Evolutionary conservation across 2,888 invertebrate species (phyloP).

Genomic region (Cephus pygmeus): DNA sequence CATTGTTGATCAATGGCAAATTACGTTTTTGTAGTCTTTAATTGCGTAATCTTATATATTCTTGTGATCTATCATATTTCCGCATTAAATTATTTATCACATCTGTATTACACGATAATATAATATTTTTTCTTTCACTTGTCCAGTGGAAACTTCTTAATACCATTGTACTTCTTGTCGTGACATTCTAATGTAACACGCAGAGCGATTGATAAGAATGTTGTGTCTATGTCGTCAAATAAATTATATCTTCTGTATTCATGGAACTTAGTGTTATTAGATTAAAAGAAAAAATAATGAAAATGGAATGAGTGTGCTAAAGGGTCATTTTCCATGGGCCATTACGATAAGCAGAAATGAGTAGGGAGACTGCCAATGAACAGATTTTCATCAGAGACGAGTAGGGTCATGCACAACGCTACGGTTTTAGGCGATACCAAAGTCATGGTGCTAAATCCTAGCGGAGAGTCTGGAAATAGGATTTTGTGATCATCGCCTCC

Average conservation of each 20-base stretch:
- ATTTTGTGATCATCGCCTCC: no score
- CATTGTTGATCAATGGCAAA: slow-evolving; percentile 60
- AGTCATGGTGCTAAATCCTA: no score
- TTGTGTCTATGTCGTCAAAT: slow-evolving; percentile 55
- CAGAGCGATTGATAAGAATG: slow-evolving; percentile 13
- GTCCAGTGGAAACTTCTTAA: not conserved
- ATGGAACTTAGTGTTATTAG: not conserved
- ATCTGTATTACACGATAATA: not conserved
- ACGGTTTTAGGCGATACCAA: no score
- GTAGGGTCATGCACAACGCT: no score
- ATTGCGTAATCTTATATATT: no score
- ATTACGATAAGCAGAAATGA: no score
- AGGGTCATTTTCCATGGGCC: no score
- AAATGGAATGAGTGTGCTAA: no score
- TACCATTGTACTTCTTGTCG: not conserved
- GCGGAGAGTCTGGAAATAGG: no score
- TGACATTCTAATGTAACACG: slow-evolving; percentile 8
- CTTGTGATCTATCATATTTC: slow-evolving; percentile 36
- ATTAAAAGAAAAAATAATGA: not conserved
- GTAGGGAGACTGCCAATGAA: no score
- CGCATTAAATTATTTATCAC: not conserved
- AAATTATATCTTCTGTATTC: slow-evolving; percentile 53
- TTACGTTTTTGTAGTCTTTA: not conserved
- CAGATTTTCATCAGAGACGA: no score
- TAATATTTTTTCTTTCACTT: not conserved